These are phyloP conservation scores for Falco columbarius DNA, from an alignment of 2,797 vertebrate species.

Conservation along the genomic window DNA sequence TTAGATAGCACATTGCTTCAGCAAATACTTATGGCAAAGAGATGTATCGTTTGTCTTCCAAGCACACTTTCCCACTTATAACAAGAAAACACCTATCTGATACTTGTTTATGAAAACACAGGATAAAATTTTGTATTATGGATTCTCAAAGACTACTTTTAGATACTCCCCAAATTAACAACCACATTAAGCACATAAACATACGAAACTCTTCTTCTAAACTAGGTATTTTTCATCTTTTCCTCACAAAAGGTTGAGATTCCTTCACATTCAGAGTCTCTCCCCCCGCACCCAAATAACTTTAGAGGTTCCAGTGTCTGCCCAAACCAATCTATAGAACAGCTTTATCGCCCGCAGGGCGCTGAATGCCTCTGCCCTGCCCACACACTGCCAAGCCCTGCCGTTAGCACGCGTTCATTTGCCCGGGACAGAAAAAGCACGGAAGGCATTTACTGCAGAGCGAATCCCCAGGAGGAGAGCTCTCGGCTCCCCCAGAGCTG, in stretches of 20 bases:
- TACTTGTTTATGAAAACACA: background rate
- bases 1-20: background rate
- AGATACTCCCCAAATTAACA: background rate
- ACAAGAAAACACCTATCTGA: background rate
- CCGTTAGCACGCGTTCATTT: fast-evolving
- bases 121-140: background rate
- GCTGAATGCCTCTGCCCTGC: background rate
- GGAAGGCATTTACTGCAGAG: background rate
- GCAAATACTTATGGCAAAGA: background rate
- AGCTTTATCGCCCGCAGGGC: too few species aligned
- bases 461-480: fast-evolving
- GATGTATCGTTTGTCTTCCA: background rate
- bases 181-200: background rate
- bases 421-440: fast-evolving
- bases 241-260: background rate
- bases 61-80: background rate
- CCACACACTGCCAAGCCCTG: fast-evolving
- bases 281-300: background rate
- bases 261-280: background rate
- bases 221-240: background rate
- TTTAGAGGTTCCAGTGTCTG: background rate
- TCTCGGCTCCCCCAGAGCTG: too few species aligned
- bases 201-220: background rate
- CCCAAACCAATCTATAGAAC: fast-evolving
- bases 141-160: background rate